Conservation (phyloP, 2,113 vertebrate species). For the Brienomyrus longianalis region DNA sequence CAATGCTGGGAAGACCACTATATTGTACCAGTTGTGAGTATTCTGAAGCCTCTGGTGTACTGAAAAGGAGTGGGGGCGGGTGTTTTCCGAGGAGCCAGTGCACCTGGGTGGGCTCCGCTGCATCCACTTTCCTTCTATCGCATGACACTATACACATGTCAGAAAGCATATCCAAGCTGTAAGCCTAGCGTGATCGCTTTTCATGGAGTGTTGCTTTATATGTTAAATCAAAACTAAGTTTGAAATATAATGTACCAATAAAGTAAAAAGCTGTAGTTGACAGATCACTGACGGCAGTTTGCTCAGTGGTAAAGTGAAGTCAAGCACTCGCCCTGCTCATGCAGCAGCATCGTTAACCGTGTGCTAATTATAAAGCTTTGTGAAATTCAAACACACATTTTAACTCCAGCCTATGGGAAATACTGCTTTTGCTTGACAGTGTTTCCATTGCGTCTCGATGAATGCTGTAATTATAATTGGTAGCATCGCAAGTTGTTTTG, state of each 20-base stretch:
- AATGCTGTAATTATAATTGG: background rate
- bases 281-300: background rate
- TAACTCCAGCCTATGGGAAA: background rate
- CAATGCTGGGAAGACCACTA: constrained; percentile 97
- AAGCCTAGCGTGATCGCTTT: background rate
- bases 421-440: background rate
- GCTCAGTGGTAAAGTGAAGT: background rate
- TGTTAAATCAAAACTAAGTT: background rate
- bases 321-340: background rate
- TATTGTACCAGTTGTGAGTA: constrained; percentile 98
- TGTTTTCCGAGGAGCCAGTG: background rate
- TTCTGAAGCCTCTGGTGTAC: background rate
- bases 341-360: background rate
- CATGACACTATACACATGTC: background rate
- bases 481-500: background rate
- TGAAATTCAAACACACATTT: background rate
- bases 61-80: background rate
- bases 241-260: background rate
- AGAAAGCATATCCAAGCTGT: background rate
- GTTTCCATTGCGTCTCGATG: background rate
- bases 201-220: background rate
- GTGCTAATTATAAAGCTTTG: background rate
- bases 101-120: background rate
- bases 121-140: background rate
- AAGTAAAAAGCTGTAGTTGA: background rate